These are phyloP conservation scores for Nomada hirtipes DNA, from an alignment of 2,888 invertebrate species.

Conservation along the genomic window DNA sequence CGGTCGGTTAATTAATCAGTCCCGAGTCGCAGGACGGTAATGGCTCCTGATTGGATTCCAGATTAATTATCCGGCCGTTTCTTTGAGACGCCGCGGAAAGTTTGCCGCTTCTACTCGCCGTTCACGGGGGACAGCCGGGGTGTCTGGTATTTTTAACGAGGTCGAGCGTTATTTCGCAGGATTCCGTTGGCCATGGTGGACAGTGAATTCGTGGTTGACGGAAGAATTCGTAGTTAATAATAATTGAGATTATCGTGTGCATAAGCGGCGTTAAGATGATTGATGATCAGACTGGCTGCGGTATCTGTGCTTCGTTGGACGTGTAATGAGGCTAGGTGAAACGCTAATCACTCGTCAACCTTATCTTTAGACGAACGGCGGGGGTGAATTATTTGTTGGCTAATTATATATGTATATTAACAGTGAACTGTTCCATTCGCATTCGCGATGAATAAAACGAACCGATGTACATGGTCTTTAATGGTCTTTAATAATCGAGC, in stretches of 20 bases:
- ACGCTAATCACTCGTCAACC: not conserved
- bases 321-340: slow-evolving; percentile 4
- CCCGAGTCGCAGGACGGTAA: slow-evolving; percentile 31
- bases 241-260: not conserved
- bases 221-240: too few relatives aligned
- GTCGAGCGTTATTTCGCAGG: not conserved
- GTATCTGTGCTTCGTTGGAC: slow-evolving; percentile 6
- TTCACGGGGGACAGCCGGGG: not conserved
- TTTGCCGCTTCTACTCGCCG: slow-evolving; percentile 12
- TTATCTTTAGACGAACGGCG: too few relatives aligned
- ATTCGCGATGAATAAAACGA: too few relatives aligned
- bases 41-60: slow-evolving; percentile 41
- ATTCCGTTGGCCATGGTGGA: too few relatives aligned
- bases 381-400: too few relatives aligned
- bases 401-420: too few relatives aligned
- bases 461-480: too few relatives aligned
- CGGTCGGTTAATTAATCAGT: slow-evolving; percentile 55
- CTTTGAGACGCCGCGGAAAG: slow-evolving; percentile 24
- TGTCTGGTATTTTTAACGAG: slow-evolving; percentile 6
- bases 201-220: too few relatives aligned
- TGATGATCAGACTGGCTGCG: too few relatives aligned
- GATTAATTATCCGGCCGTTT: slow-evolving; percentile 45
- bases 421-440: too few relatives aligned
- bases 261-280: not conserved
- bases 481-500: too few relatives aligned